These are phyloP conservation scores for Psilanteris sp. DNA, from an alignment of 1,140 invertebrate genomes.

Conservation along the genomic window DNA sequence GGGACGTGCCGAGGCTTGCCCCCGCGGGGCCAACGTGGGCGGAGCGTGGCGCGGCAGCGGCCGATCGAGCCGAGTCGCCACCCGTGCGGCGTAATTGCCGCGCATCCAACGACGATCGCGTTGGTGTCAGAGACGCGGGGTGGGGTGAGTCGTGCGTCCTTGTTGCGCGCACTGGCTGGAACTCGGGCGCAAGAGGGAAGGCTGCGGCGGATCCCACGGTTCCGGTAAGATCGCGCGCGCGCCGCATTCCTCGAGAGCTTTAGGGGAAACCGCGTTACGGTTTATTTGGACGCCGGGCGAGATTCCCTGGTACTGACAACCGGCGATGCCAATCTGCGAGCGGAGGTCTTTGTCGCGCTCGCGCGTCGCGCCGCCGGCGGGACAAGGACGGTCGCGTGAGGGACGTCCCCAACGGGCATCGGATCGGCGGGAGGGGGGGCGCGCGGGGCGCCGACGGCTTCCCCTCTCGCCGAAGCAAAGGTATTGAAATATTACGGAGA, in stretches of 20 bases:
- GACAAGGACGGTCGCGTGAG: not conserved
- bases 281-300: not conserved
- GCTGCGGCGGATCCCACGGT: not conserved
- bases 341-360: not conserved
- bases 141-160: too few species aligned
- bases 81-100: not conserved
- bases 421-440: conserved; percentile 60
- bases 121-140: too few species aligned
- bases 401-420: conserved; percentile 23
- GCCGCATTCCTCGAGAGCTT: too few species aligned
- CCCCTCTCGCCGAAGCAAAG: conserved; percentile 63
- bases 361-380: not conserved
- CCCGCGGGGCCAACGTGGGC: not conserved
- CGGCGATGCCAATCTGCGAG: not conserved
- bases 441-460: conserved; percentile 42
- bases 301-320: not conserved
- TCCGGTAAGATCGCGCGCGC: too few species aligned
- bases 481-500: conserved; percentile 76
- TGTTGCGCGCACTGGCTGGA: too few species aligned
- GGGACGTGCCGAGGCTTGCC: conserved; percentile 62
- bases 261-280: not conserved
- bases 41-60: not conserved
- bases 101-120: too few species aligned
- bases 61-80: too few species aligned
- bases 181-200: not conserved